Evolutionary conservation across 2,888 invertebrate species (phyloP).

Genomic region (Drosophila atripex): DNA sequence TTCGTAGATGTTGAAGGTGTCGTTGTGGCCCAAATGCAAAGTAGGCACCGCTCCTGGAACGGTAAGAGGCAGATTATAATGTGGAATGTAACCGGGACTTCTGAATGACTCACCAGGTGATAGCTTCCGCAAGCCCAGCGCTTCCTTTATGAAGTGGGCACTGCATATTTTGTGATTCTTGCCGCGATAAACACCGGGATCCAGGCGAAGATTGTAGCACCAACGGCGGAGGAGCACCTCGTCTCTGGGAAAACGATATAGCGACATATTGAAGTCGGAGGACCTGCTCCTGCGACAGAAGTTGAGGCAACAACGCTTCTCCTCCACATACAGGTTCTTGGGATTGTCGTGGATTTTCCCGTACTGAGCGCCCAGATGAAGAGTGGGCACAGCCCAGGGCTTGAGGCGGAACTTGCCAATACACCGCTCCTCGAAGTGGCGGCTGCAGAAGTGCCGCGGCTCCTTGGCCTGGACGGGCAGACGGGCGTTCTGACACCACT

Average conservation of each 20-base stretch:
- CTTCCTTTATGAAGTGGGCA: conserved; percentile 81
- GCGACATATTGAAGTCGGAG: conserved; percentile 79
- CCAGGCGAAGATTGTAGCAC: conserved; percentile 80
- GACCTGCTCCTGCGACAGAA: conserved; percentile 80
- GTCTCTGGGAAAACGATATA: conserved; percentile 80
- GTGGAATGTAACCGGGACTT: not conserved
- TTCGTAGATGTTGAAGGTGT: conserved; percentile 80
- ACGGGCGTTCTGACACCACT: conserved; percentile 81
- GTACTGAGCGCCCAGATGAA: conserved; percentile 79
- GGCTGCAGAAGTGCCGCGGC: conserved; percentile 79
- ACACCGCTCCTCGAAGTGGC: conserved; percentile 80
- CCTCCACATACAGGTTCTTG: conserved; percentile 77
- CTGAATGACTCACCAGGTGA: conserved; percentile 65
- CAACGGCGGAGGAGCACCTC: conserved; percentile 76
- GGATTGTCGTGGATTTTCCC: conserved; percentile 81
- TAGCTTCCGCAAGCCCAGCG: conserved; percentile 76
- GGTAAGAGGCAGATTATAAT: not conserved
- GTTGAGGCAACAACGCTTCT: conserved; percentile 79
- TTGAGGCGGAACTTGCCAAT: conserved; percentile 80
- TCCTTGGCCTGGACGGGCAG: conserved; percentile 80
- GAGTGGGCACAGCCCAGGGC: conserved; percentile 81
- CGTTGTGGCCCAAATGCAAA: conserved; percentile 78
- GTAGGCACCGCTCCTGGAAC: conserved; percentile 78
- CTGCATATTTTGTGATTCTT: conserved; percentile 82
- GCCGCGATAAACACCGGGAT: conserved; percentile 78